phyloP scores from a whole-genome alignment of 1,140 invertebrate genomes.

The Ips nitidus region DNA sequence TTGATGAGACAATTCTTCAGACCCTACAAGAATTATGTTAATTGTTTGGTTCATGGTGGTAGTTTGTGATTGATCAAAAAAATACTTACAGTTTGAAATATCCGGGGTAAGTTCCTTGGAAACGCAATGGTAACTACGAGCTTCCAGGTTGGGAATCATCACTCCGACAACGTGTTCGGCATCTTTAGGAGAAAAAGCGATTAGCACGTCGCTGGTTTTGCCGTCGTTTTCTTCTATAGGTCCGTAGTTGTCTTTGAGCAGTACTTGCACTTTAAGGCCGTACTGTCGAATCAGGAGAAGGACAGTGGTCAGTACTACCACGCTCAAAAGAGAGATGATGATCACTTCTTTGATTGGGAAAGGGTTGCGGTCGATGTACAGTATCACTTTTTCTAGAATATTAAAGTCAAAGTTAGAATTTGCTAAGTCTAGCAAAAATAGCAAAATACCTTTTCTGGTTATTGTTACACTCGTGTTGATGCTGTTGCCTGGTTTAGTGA shows the following conservation, averaged over 20 bases:
- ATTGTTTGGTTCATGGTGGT: neutral
- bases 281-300: conserved; percentile 44
- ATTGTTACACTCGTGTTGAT: conserved; percentile 40
- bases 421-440: neutral
- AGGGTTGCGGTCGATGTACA: conserved; percentile 47
- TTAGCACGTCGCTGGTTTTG: conserved; percentile 48
- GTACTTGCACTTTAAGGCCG: conserved; percentile 43
- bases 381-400: conserved; percentile 41
- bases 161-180: conserved; percentile 45
- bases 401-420: neutral
- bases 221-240: conserved; percentile 46
- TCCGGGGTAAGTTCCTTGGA: conserved; percentile 41
- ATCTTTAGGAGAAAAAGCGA: conserved; percentile 48
- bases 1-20: conserved; percentile 37
- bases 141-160: conserved; percentile 48
- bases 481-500: conserved; percentile 48
- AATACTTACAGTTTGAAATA: conserved; percentile 43
- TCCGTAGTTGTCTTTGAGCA: conserved; percentile 47
- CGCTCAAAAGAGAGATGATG: conserved; percentile 33
- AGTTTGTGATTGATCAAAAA: neutral
- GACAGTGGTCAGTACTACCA: conserved; percentile 37
- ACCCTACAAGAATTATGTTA: conserved; percentile 41
- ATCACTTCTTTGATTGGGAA: conserved; percentile 45
- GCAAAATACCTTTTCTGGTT: conserved; percentile 42
- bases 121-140: conserved; percentile 43